Conservation (phyloP, 2,888 invertebrate genomes). For the Rhagium mordax region DNA sequence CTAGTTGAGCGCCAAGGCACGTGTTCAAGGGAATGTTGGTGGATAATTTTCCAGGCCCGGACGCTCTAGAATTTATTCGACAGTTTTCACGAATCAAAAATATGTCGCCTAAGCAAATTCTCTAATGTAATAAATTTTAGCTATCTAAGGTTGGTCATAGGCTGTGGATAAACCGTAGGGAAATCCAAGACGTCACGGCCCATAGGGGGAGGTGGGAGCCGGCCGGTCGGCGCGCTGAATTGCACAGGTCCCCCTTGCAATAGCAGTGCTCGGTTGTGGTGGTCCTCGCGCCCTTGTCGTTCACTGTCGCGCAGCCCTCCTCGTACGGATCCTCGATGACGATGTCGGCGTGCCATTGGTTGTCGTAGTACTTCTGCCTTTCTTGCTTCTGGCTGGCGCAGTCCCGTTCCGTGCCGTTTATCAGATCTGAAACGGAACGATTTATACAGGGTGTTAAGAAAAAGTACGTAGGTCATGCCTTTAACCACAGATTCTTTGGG, state of each 20-base stretch:
- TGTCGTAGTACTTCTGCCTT: conserved; percentile 75
- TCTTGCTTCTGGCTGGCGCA: conserved; percentile 84
- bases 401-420: conserved; percentile 77
- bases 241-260: conserved; percentile 83
- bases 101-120: no score
- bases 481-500: no score
- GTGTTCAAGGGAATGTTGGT: neutral
- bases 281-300: conserved; percentile 77
- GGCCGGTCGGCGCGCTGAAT: conserved; percentile 62
- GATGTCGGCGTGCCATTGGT: conserved; percentile 78
- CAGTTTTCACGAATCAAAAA: neutral
- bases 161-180: neutral
- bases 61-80: neutral
- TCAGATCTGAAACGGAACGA: conserved; percentile 64
- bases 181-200: conserved; percentile 40
- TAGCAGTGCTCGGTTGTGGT: conserved; percentile 82
- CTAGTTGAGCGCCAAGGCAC: neutral
- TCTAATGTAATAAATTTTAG: conserved; percentile 2
- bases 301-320: conserved; percentile 78
- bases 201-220: conserved; percentile 1
- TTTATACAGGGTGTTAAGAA: no score
- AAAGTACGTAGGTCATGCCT: no score
- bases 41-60: neutral
- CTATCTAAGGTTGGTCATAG: neutral
- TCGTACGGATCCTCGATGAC: conserved; percentile 80